Evolutionary conservation across 2,888 invertebrate species (phyloP).

Genomic region (Baronia brevicornis): DNA sequence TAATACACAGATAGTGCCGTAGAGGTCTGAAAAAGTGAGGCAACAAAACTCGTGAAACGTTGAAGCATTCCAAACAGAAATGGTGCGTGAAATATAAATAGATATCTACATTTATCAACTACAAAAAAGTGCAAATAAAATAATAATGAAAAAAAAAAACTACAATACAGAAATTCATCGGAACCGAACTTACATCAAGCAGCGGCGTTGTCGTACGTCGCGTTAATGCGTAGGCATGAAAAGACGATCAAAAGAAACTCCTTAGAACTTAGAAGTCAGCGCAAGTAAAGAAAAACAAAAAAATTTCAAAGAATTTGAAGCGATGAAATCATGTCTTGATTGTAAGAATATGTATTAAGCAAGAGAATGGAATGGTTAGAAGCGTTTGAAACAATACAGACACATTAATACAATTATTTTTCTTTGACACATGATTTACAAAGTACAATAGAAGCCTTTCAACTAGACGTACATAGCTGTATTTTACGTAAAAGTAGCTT

Average conservation of each 20-base stretch:
- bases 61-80: slow-evolving; percentile 37
- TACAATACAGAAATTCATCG: slow-evolving; percentile 26
- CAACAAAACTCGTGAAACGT: slow-evolving; percentile 27
- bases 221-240: slow-evolving; percentile 63
- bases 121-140: slow-evolving; percentile 57
- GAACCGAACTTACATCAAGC: slow-evolving; percentile 71
- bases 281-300: slow-evolving; percentile 46
- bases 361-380: slow-evolving; percentile 27
- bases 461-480: no score
- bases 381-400: slow-evolving; percentile 27
- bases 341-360: slow-evolving; percentile 33
- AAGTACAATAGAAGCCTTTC: no score
- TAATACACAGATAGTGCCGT: slow-evolving; percentile 37
- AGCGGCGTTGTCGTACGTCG: slow-evolving; percentile 57
- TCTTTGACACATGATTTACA: no score
- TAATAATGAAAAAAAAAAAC: slow-evolving; percentile 33
- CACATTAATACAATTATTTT: no score
- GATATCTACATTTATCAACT: slow-evolving; percentile 55
- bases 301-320: slow-evolving; percentile 39
- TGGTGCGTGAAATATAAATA: slow-evolving; percentile 63
- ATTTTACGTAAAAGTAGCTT: no score
- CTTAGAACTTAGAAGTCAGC: slow-evolving; percentile 60
- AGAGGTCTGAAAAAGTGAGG: slow-evolving; percentile 34
- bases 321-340: slow-evolving; percentile 34
- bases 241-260: slow-evolving; percentile 57